Base-by-base conservation (phyloP, 2,888 invertebrate species). In the Aquatica leii region DNA sequence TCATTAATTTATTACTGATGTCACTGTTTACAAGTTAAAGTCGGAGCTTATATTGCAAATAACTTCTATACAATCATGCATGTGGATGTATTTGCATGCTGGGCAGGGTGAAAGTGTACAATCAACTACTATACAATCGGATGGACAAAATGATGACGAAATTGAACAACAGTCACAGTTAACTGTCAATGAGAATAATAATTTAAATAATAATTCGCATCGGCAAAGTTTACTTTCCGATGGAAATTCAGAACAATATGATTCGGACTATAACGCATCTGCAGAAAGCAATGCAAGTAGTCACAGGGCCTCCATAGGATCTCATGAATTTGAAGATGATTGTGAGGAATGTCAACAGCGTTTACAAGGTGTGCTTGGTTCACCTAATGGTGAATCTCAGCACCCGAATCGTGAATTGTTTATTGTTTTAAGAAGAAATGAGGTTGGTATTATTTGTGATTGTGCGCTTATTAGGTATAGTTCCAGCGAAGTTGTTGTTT, bases 261-360 rank as follows among this genome's bases (percentile, higher is more conserved):
- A 80, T 68, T 78, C 80, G 0, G 81, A 81, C 63, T 81, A 81
- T 71, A 75, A 80, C 69, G 81, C 76, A 41, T 80, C 80, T 2
- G 78, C 71, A 9, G 81, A 81, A 69, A 79, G 80, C 65, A 79
- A 80, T 69, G 76, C 75, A 55, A 80, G 75, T 73, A 77, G 73
- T 65, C 58, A 54, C 40, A 67, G 73, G 65, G 74, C 65, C 64
- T 64, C 64, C 31, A 18, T 64, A 41, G 64, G 46, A 12, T 64
- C 64, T 6, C 59, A 55, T 35, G 51, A 60, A 4, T 71, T 60
- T 59, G 66, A 60, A 50, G 65, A 52, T 43, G 65, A 65, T 17
- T 61, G 61, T 20, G 61, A 54, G 21, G 57, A 60, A 18, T 65
- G 65, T 21, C 59, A 60, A 31, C 52, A 43, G 41, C 60, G 60